phyloP scores from a whole-genome alignment of 2,797 vertebrate genomes.

The Rallus crepitans region DNA sequence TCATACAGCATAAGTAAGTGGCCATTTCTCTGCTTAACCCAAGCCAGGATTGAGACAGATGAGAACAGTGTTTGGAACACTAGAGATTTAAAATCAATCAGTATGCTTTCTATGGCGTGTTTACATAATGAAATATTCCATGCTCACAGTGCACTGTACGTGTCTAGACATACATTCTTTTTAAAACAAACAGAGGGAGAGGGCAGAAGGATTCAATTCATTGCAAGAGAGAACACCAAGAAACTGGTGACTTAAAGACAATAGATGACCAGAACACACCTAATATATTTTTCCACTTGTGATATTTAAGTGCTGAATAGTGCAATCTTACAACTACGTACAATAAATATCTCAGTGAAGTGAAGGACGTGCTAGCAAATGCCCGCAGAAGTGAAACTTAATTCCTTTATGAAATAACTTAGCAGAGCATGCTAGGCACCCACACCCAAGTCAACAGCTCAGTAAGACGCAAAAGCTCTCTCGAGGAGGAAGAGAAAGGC shows the following conservation, averaged over 20 bases:
- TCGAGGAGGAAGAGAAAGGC: not conserved
- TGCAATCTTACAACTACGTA: not conserved
- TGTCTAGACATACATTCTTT: not conserved
- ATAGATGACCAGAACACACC: not conserved
- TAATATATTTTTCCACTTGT: not conserved
- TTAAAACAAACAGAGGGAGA: not conserved
- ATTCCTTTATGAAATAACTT: not conserved
- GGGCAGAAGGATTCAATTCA: not conserved
- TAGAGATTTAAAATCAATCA: not conserved
- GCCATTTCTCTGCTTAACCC: not conserved
- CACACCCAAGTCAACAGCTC: not conserved
- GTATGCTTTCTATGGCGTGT: not conserved
- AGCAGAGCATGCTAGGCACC: not conserved
- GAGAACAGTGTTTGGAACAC: not conserved
- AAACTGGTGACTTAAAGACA: not conserved
- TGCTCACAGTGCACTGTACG: not conserved
- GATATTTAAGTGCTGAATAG: rapidly evolving
- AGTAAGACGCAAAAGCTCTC: not conserved
- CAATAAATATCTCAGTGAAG: not conserved
- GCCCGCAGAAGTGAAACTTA: not conserved
- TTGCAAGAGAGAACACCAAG: not conserved
- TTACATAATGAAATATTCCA: not conserved
- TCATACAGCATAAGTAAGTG: not conserved
- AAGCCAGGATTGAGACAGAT: not conserved
- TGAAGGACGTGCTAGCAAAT: not conserved